Conservation (phyloP, 2,797 vertebrate genomes). For the Cossypha polioptera region DNA sequence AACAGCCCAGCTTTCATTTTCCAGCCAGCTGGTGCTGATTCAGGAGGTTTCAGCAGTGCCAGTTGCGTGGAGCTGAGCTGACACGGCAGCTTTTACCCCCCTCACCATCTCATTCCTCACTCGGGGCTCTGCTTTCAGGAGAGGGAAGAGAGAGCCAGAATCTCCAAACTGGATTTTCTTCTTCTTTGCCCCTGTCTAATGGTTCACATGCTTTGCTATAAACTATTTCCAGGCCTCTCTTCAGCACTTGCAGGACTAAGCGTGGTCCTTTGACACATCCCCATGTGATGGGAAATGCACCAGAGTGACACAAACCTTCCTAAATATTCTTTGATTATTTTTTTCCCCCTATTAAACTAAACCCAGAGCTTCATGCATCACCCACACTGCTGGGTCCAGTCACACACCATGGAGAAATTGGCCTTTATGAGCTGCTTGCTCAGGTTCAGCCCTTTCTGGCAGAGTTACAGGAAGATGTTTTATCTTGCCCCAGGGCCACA, state of each 20-base stretch:
- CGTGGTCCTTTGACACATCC: background rate
- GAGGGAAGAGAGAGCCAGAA: background rate
- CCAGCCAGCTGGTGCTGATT: conserved; percentile 59
- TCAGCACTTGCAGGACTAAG: background rate
- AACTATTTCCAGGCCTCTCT: conserved; percentile 28
- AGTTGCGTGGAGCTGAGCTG: background rate
- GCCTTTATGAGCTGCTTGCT: background rate
- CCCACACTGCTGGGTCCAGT: background rate
- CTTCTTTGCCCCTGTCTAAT: background rate
- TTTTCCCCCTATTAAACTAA: background rate
- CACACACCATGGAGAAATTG: background rate
- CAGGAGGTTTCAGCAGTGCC: background rate
- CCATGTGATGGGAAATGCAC: conserved; percentile 9
- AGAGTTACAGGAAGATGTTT: fast-evolving
- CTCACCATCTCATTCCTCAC: fast-evolving
- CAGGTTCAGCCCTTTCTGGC: background rate
- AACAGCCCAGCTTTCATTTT: conserved; percentile 8
- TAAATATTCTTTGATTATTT: background rate
- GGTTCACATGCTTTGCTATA: background rate
- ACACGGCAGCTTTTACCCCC: background rate
- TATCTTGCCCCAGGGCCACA: background rate
- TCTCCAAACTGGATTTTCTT: background rate
- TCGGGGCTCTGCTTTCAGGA: background rate
- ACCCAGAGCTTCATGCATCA: background rate
- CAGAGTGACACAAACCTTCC: background rate